phyloP scores from a whole-genome alignment of 1,140 invertebrate genomes.

The Cydia fagiglandana region DNA sequence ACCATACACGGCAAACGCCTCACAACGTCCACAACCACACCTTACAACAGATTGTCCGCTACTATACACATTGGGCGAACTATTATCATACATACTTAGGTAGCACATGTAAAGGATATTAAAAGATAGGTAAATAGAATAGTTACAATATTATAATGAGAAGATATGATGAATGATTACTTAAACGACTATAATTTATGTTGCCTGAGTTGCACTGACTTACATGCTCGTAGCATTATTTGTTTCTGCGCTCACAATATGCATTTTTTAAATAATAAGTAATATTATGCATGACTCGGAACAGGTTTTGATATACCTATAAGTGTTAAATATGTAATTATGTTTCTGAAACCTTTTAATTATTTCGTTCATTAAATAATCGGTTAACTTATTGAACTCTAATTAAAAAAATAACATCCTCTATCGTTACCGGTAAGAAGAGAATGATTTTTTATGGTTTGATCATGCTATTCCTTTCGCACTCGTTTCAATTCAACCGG shows the following conservation, averaged over 20 bases:
- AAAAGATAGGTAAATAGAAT: conserved; percentile 2
- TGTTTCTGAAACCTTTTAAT: too few relatives aligned
- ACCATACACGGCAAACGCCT: conserved; percentile 20
- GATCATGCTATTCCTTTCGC: too few relatives aligned
- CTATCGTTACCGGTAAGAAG: too few relatives aligned
- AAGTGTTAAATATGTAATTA: too few relatives aligned
- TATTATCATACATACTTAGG: conserved; percentile 17
- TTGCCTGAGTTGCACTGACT: not conserved
- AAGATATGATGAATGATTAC: conserved; percentile 18
- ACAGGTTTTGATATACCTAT: too few relatives aligned
- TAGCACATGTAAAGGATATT: conserved; percentile 24
- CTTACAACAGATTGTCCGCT: conserved; percentile 1
- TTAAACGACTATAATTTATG: not conserved
- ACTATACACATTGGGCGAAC: conserved; percentile 12
- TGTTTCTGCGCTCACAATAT: not conserved
- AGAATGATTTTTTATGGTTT: too few relatives aligned
- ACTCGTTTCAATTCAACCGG: too few relatives aligned
- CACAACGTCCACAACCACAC: conserved; percentile 11
- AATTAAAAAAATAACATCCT: too few relatives aligned
- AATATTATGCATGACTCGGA: not conserved
- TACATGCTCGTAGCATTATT: not conserved
- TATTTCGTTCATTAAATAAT: too few relatives aligned
- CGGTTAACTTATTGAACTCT: too few relatives aligned
- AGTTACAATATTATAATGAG: conserved; percentile 25
- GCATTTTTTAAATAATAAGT: not conserved